These are phyloP conservation scores for Astreopora myriophthalma DNA, from an alignment of 64 coral and sea anemone genomes.

Conservation along the genomic window DNA sequence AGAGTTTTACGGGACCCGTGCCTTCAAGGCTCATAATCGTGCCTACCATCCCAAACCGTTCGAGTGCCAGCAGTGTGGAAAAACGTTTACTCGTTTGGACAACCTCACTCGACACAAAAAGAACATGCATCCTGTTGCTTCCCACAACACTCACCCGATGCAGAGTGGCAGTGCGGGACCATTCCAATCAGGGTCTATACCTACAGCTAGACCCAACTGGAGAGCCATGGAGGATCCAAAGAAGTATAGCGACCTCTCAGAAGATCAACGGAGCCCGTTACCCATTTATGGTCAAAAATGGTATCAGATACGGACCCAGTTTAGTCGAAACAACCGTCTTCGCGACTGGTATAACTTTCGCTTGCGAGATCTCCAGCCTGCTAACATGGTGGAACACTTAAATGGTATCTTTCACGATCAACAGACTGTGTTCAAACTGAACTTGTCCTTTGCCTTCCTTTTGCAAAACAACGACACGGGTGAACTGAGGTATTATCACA, in stretches of 20 bases:
- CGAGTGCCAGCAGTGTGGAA: too few species aligned
- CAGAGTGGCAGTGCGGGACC: too few species aligned
- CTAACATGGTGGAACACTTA: neutral
- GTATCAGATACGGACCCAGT: neutral
- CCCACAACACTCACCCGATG: too few species aligned
- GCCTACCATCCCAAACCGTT: too few species aligned
- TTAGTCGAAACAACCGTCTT: neutral
- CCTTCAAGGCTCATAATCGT: too few species aligned
- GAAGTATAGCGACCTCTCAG: neutral
- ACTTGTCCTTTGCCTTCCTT: conserved; percentile 43
- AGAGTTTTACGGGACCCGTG: too few species aligned
- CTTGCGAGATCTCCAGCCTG: neutral
- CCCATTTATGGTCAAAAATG: neutral
- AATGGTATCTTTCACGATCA: conserved; percentile 29
- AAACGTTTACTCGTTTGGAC: too few species aligned
- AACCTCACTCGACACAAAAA: too few species aligned
- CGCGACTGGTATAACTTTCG: neutral
- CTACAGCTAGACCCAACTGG: too few species aligned
- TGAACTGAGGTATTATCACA: conserved; percentile 14
- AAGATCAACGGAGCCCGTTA: neutral
- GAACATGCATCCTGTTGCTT: too few species aligned
- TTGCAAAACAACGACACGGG: conserved; percentile 9
- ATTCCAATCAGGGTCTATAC: too few species aligned
- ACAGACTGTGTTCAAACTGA: conserved; percentile 42
- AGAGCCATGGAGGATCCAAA: neutral